Conservation (phyloP, 1,140 invertebrate species). For the Spodoptera litura region DNA sequence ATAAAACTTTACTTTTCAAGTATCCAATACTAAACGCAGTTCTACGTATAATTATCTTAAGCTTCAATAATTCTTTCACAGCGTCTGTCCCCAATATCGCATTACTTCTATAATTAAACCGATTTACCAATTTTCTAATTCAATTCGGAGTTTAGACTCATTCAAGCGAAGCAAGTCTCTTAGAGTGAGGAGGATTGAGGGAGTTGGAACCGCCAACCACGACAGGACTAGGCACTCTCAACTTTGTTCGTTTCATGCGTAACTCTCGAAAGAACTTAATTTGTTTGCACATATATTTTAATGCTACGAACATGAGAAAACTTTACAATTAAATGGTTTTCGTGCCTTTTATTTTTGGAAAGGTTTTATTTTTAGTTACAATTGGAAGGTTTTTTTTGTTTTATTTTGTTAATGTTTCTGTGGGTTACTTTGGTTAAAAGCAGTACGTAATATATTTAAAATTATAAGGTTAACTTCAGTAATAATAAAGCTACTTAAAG, state of each 20-base stretch:
- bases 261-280: slow-evolving; percentile 54
- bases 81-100: not conserved
- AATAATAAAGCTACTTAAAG: no score
- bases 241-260: slow-evolving; percentile 54
- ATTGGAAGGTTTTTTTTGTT: not conserved
- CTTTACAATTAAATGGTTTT: slow-evolving; percentile 45
- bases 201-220: slow-evolving; percentile 57
- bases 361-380: no score
- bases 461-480: no score
- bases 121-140: slow-evolving; percentile 31
- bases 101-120: slow-evolving; percentile 19
- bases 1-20: no score
- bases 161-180: slow-evolving; percentile 28
- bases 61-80: not conserved
- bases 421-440: no score
- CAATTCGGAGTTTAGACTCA: slow-evolving; percentile 23
- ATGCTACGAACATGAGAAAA: slow-evolving; percentile 47
- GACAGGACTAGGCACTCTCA: slow-evolving; percentile 63
- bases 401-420: not conserved
- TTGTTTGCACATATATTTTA: slow-evolving; percentile 54
- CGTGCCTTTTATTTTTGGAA: slow-evolving; percentile 1
- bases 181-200: slow-evolving; percentile 15
- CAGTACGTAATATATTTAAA: no score
- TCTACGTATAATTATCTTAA: not conserved
- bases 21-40: no score